Percentiles rank a stretch among this genome's conserved stretches.
These are phyloP conservation scores for Hippasteria phrygiana DNA, from an alignment of 53 echinoderm and acorn worm genomes.

Conservation along the genomic window DNA sequence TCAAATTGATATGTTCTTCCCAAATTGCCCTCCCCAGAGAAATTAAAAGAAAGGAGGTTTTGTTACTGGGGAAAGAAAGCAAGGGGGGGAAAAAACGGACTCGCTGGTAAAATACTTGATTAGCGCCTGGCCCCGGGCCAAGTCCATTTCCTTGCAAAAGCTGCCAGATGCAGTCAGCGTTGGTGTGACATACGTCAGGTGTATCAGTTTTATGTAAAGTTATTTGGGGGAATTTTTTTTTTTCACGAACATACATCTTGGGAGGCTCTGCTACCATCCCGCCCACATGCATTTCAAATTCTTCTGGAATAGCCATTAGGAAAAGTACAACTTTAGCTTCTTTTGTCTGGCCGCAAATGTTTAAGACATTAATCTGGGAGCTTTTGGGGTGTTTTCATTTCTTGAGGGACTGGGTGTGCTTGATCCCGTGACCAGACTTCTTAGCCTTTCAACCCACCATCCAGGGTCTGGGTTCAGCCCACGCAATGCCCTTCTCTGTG, in stretches of 20 bases:
- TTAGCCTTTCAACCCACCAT: conserved; percentile 26
- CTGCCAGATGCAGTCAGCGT: not conserved
- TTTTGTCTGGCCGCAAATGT: not conserved
- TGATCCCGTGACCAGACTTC: conserved; percentile 61
- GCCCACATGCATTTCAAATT: conserved; percentile 17
- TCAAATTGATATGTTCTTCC: conserved; percentile 1
- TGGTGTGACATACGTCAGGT: not conserved
- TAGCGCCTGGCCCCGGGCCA: not conserved
- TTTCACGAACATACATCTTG: no score
- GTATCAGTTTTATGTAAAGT: not conserved
- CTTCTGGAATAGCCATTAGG: not conserved
- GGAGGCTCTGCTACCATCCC: no score
- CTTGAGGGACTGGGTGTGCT: not conserved
- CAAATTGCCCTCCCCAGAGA: conserved; percentile 7
- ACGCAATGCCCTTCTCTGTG: not conserved
- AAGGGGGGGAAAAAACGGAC: not conserved
- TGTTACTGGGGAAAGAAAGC: not conserved
- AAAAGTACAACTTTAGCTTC: not conserved
- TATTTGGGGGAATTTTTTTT: conserved; percentile 15
- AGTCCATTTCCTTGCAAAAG: conserved; percentile 13
- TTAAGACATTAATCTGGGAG: not conserved
- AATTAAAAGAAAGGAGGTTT: not conserved
- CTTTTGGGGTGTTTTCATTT: not conserved
- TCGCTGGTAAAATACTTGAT: not conserved
- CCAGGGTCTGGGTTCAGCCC: conserved; percentile 22